Evolutionary conservation across 2,113 vertebrate species (phyloP).

Genomic region (Brienomyrus brachyistius): DNA sequence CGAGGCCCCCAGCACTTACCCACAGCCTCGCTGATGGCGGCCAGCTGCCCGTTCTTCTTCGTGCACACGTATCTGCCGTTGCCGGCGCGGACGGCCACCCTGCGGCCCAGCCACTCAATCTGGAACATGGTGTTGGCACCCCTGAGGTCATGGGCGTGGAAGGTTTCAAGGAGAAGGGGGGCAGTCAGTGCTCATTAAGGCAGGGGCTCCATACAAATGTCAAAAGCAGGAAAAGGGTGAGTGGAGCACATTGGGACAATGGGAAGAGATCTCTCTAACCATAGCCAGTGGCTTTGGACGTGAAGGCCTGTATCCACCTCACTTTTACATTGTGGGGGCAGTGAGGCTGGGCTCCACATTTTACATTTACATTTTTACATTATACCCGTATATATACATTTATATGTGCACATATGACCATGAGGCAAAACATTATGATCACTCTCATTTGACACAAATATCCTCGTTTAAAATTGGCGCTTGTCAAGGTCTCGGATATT

Average conservation of each 20-base stretch:
- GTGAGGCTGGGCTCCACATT: too few species aligned
- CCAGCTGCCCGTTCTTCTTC: slow-evolving; percentile 93
- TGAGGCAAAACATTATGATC: background rate
- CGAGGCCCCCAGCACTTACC: slow-evolving; percentile 61
- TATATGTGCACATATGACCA: background rate
- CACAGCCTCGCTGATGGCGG: slow-evolving; percentile 75
- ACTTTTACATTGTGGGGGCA: background rate
- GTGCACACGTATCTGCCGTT: slow-evolving; percentile 91
- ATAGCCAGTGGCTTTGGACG: background rate
- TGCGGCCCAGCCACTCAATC: slow-evolving; percentile 81
- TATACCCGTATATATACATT: background rate
- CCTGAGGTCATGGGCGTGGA: slow-evolving; percentile 47
- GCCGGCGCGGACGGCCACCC: slow-evolving; percentile 80
- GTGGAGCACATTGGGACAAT: background rate
- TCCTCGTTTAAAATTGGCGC: background rate
- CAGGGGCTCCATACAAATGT: background rate
- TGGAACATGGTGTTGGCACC: slow-evolving; percentile 85
- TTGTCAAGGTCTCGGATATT: background rate
- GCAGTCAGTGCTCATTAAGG: background rate
- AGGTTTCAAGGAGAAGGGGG: background rate
- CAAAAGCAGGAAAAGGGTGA: background rate
- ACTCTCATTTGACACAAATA: background rate
- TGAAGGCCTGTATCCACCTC: background rate
- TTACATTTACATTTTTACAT: too few species aligned
- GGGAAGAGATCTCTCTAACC: background rate